Percentiles rank a stretch among this genome's conserved stretches.
Evolutionary conservation across 1,140 invertebrate genomes (phyloP).

Genomic region (Ooceraea biroi): DNA sequence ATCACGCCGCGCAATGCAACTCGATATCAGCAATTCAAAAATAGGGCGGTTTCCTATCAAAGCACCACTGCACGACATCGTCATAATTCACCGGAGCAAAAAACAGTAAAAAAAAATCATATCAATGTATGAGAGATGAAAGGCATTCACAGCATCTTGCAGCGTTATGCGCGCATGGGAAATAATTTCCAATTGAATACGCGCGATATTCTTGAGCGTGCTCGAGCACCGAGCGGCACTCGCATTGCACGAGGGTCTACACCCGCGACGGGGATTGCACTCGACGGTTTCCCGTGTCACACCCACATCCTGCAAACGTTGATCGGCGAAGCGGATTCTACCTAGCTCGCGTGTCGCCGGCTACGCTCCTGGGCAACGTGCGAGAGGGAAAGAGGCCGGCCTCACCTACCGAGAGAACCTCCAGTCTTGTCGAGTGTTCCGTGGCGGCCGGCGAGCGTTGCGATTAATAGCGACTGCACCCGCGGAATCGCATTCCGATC

Average conservation of each 20-base stretch:
- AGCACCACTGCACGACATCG: neutral
- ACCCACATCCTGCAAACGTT: conserved; percentile 18
- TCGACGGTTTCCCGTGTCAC: neutral
- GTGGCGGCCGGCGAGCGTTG: conserved; percentile 76
- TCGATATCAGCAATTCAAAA: conserved; percentile 6
- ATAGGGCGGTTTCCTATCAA: neutral
- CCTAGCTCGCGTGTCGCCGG: neutral
- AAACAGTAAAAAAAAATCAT: too few relatives aligned
- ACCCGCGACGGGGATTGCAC: neutral
- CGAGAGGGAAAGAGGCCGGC: conserved; percentile 74
- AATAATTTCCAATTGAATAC: too few relatives aligned
- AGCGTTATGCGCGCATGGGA: too few relatives aligned
- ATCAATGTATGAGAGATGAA: too few relatives aligned
- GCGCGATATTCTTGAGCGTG: too few relatives aligned
- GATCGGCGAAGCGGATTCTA: neutral
- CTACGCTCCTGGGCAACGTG: conserved; percentile 68
- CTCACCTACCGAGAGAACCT: conserved; percentile 81
- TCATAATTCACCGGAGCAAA: neutral
- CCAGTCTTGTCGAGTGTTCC: conserved; percentile 82
- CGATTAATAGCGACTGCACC: conserved; percentile 75
- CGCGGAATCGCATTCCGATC: conserved; percentile 73
- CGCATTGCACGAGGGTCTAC: too few relatives aligned
- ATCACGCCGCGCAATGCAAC: neutral
- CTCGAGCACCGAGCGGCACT: too few relatives aligned
- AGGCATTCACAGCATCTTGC: too few relatives aligned